Conservation (phyloP, 2,888 invertebrate species). For the Listrodromus nycthemerus region DNA sequence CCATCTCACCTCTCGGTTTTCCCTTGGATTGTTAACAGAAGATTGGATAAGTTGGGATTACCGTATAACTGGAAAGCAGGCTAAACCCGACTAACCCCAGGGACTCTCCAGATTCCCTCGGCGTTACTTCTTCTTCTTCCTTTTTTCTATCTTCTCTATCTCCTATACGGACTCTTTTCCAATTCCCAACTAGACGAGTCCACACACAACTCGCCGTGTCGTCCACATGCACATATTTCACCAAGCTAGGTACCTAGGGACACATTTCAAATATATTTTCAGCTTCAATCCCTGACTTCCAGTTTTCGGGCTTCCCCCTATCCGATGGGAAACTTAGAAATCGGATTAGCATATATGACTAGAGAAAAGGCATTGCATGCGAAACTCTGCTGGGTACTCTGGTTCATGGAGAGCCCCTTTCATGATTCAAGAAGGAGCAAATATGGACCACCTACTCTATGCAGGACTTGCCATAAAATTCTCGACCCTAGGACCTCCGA, state of each 20-base stretch:
- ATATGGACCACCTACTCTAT: background rate
- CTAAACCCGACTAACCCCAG: slow-evolving; percentile 54
- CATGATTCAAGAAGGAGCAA: background rate
- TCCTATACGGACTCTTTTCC: slow-evolving; percentile 31
- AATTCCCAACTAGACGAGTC: slow-evolving; percentile 50
- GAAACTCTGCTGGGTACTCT: background rate
- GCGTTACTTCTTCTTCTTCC: slow-evolving; percentile 18
- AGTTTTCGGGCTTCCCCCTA: slow-evolving; percentile 21
- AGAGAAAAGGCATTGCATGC: slow-evolving; percentile 1
- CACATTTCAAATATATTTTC: slow-evolving; percentile 61
- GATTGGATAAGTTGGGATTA: slow-evolving; percentile 67
- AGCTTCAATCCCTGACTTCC: slow-evolving; percentile 50
- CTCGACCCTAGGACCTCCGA: background rate
- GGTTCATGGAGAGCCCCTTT: background rate
- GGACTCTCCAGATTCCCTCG: slow-evolving; percentile 37
- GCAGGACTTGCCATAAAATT: slow-evolving; percentile 1
- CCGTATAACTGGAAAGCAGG: slow-evolving; percentile 56
- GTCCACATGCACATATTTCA: slow-evolving; percentile 64
- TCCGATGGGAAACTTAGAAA: slow-evolving; percentile 36
- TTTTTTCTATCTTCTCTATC: slow-evolving; percentile 32
- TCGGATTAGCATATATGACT: slow-evolving; percentile 58
- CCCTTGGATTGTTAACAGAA: slow-evolving; percentile 60
- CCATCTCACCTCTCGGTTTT: slow-evolving; percentile 26
- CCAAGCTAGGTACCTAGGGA: slow-evolving; percentile 30
- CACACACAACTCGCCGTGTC: slow-evolving; percentile 65